Percentiles rank a stretch among this genome's conserved stretches.
Evolutionary conservation across 2,888 invertebrate genomes (phyloP).

Genomic region (Tipula lateralis): DNA sequence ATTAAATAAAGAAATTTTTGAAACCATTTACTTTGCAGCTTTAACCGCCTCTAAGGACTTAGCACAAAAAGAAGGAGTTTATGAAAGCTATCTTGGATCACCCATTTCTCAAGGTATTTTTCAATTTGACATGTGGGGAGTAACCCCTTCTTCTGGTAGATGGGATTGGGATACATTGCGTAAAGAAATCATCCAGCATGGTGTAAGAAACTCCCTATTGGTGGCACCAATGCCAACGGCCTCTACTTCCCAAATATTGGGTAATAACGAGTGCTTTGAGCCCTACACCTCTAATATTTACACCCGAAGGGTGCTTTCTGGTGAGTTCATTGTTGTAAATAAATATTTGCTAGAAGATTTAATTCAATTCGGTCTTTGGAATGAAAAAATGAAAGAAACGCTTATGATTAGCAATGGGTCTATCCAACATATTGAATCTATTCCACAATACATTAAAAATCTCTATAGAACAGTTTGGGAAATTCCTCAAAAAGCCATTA

Average conservation of each 20-base stretch:
- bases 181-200: slow-evolving; percentile 74
- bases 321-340: background rate
- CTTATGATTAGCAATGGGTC: background rate
- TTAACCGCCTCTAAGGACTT: slow-evolving; percentile 88
- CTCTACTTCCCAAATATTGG: slow-evolving; percentile 94
- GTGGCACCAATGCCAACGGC: slow-evolving; percentile 96
- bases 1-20: slow-evolving; percentile 88
- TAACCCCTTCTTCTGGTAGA: slow-evolving; percentile 70
- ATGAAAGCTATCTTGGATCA: slow-evolving; percentile 82
- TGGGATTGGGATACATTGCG: slow-evolving; percentile 83
- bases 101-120: slow-evolving; percentile 88
- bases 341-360: background rate
- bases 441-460: background rate
- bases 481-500: background rate
- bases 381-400: background rate
- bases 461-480: background rate
- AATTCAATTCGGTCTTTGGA: background rate
- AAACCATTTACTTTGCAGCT: slow-evolving; percentile 90
- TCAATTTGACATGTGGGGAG: slow-evolving; percentile 93
- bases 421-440: background rate
- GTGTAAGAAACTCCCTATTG: slow-evolving; percentile 82
- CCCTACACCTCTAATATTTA: slow-evolving; percentile 95
- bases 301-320: slow-evolving; percentile 57
- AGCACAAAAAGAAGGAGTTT: slow-evolving; percentile 73
- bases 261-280: slow-evolving; percentile 94